Base-by-base conservation (phyloP, 2,113 vertebrate genomes). In the Apus apus region DNA sequence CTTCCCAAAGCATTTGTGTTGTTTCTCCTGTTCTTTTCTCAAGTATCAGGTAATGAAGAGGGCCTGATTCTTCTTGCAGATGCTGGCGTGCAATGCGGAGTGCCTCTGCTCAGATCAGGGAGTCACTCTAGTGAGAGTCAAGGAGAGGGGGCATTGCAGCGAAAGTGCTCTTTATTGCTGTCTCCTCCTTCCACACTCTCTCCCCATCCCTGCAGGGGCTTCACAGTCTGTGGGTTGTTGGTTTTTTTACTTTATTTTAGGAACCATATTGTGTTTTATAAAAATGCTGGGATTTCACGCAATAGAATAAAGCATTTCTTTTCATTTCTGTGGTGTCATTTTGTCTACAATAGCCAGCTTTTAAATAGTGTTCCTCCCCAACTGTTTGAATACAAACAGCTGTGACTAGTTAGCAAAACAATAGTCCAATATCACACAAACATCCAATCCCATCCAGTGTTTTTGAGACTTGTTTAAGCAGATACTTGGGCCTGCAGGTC, bases 351-450 rank as follows among this genome's bases (percentile, higher is more conserved):
- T 38, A 88, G 30, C 11, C 72, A 88, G 57, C 40, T 90, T 89
- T 94, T 84, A 72, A 95, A 91, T 68, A 27, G 61, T 65, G 25
- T 72, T 89, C 9, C 45, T 93, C 60, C 83, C 57, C 61, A 81
- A 9, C 27, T 78, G 73, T 93, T 92, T 58, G 53, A 84, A 86
- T 77, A 87, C 53, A 78, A 89, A 65, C 88, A 95, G 76, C 76
- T 94, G 86, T 81, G 85, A 90, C 83, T 72, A 29, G 30, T 95
- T 94, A 87, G 67, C 32, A 86, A 86, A 85, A 96, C 80, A 94
- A 62, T 68, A 54, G 34, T 67, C 48, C 40, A 45, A 1, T 72
- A 74, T 90, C 43, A 80, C 36, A 84, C 19, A 84, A 87, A 60
- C 18, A 29, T 79, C 64, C 46, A 30, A 15, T 74, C 50, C 67